Conservation (phyloP, 2,888 invertebrate genomes). For the Sepiola atlantica region DNA sequence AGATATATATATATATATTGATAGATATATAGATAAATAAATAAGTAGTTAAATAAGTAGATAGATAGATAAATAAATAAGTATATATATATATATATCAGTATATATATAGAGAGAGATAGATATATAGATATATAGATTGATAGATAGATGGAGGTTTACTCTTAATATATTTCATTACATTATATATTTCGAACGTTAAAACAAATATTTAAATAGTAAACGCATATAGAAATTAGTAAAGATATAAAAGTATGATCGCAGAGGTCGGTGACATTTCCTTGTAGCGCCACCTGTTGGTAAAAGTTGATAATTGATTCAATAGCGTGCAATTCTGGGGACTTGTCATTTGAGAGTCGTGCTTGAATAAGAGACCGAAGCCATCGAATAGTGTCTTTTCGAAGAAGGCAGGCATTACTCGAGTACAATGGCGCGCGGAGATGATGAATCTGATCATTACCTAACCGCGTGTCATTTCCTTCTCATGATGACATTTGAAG, state of each 20-base stretch:
- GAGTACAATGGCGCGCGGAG: background rate
- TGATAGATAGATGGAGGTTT: no score
- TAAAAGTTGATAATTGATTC: slow-evolving; percentile 14
- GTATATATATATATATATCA: no score
- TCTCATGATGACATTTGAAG: slow-evolving; percentile 32
- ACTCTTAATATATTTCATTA: no score
- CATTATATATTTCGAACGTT: no score
- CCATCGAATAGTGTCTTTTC: slow-evolving; percentile 6
- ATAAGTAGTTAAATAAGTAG: no score
- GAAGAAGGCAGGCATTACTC: slow-evolving; percentile 8
- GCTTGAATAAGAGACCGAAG: background rate
- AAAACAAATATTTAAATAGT: no score
- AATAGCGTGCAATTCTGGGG: slow-evolving; percentile 32
- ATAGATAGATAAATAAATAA: no score
- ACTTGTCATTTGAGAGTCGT: background rate
- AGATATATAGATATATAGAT: no score
- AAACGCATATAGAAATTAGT: background rate
- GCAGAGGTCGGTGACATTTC: background rate
- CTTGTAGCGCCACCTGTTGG: background rate
- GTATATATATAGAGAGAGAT: no score
- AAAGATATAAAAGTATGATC: background rate
- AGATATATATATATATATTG: no score
- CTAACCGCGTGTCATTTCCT: background rate
- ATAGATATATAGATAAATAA: no score
- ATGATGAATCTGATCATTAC: slow-evolving; percentile 32